Conservation (phyloP, 2,888 invertebrate species). For the Adineta ricciae region DNA sequence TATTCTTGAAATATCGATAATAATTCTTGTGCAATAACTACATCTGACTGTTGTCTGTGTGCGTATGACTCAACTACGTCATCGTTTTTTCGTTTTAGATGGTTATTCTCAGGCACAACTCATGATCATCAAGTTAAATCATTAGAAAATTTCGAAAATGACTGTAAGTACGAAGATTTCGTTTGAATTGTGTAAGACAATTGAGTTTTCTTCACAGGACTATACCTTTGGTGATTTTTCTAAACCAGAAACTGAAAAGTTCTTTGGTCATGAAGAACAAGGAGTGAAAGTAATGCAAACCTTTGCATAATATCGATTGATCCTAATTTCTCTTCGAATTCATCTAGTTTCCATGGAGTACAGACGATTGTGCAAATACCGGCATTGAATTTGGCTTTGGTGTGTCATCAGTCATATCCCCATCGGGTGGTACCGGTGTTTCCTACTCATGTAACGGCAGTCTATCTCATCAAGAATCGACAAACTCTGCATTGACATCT, state of each 20-base stretch:
- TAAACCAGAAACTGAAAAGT: constrained; percentile 23
- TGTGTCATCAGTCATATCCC: background rate
- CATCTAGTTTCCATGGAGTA: background rate
- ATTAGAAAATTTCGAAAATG: background rate
- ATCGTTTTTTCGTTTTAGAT: background rate
- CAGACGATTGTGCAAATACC: background rate
- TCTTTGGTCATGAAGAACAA: constrained; percentile 14
- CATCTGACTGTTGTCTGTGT: background rate
- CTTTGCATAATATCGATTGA: no score
- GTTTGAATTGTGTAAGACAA: no score
- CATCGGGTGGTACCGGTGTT: no score
- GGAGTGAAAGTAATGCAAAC: background rate
- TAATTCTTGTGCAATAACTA: background rate
- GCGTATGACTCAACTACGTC: background rate
- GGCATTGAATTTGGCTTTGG: constrained; percentile 11
- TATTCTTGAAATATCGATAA: background rate
- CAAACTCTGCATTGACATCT: constrained; percentile 10
- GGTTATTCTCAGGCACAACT: background rate
- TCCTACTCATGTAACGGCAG: background rate
- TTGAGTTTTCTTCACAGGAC: background rate
- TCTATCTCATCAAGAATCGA: background rate
- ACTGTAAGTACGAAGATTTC: no score
- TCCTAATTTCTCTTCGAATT: background rate
- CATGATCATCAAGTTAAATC: background rate
- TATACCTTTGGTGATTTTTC: constrained; percentile 32